Base-by-base conservation (phyloP, 2,113 vertebrate genomes). In the Camelus bactrianus region DNA sequence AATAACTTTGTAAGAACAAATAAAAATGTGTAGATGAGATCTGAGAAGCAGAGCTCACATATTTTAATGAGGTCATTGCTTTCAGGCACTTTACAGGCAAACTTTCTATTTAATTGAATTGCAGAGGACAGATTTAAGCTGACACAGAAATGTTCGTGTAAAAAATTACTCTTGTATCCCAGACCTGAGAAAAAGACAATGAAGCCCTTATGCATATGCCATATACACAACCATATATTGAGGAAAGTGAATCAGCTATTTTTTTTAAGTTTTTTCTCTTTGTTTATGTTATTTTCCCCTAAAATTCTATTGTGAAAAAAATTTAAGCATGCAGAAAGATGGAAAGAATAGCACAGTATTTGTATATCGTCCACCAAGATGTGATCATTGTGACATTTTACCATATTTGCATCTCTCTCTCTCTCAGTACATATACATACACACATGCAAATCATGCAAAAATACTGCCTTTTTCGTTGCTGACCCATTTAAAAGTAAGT, bases 11-110 rank as follows among this genome's bases (percentile, higher is more conserved):
- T 77, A 84, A 62, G 46, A 82, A 81, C 30, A 93, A 93, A 35
- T 52, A 46, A 83, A 87, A 88, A 56, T 58, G 72, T 87, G 1
- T 62, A 87, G 95, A 89, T 76, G 79, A 92, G 83, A n/a, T 94
- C 17, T 35, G 62, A 92, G 69, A 77, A 79, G 70, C 42, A 62
- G 19, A 0, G 7, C 73, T 85, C 65, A 77, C 19, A 76, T 15
- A 73, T 28, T 90, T 81, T 92, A 90, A 90, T 82, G 69, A 93
- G 76, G 80, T 73, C 89, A 95, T 19, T 80, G 89, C 75, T 93
- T 94, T 62, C 26, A 89, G 86, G 69, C 35, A 93, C 16, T 87
- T 90, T 67, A 38, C 73, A 24, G 52, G 42, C 81, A 91, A 80
- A 91, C 64, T 89, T 93, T 90, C 22, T 17, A 19, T 50, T 64